Percentiles rank a stretch among this genome's conserved stretches.
These are phyloP conservation scores for Rotaria macrura DNA, from an alignment of 2,888 invertebrate genomes.

Conservation along the genomic window DNA sequence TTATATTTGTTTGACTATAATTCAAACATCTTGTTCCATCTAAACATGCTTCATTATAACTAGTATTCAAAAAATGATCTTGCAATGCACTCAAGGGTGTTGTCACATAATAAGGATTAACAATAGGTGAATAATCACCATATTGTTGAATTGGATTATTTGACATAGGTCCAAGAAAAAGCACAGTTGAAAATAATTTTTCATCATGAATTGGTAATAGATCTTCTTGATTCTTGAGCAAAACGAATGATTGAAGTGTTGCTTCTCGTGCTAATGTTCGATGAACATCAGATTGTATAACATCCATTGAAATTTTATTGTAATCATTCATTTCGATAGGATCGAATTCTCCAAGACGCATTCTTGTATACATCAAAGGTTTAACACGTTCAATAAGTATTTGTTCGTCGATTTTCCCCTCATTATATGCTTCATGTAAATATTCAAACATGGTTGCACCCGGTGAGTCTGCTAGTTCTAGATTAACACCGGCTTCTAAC, in stretches of 20 bases:
- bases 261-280: background rate
- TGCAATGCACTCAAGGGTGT: background rate
- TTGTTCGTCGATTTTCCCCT: constrained; percentile 32
- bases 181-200: background rate
- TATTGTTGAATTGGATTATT: constrained; percentile 9
- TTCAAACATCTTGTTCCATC: background rate
- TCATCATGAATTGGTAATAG: background rate
- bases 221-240: background rate
- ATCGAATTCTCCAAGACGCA: constrained; percentile 38
- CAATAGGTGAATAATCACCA: constrained; percentile 6
- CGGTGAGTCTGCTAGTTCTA: constrained; percentile 35
- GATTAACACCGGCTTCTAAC: constrained; percentile 36
- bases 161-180: constrained; percentile 5
- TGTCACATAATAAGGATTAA: background rate
- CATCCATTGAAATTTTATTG: background rate
- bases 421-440: constrained; percentile 35
- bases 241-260: background rate
- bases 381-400: constrained; percentile 35
- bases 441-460: constrained; percentile 18
- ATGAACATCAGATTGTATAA: background rate
- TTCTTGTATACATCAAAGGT: constrained; percentile 37
- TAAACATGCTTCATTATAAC: background rate
- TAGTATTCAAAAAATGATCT: background rate
- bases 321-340: constrained; percentile 35
- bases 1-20: constrained; percentile 9